These are phyloP conservation scores for Meteorus sp. DNA, from an alignment of 1,140 invertebrate genomes.

Conservation along the genomic window DNA sequence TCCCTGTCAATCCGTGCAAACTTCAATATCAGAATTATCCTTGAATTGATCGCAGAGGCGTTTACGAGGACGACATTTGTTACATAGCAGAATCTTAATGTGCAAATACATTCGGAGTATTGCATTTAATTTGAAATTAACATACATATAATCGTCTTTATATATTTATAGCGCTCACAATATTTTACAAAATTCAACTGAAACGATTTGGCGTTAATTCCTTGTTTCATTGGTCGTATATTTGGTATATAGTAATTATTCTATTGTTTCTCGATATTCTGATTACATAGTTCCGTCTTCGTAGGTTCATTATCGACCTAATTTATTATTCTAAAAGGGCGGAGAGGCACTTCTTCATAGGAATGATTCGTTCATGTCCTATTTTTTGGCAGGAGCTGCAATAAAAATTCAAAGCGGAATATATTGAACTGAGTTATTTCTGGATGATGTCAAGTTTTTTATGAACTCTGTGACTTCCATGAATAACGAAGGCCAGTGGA, in stretches of 20 bases:
- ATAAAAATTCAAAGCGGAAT: not conserved
- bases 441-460: constrained; percentile 1
- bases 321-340: not conserved
- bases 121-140: no score
- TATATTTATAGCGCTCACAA: no score
- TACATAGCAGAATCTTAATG: no score
- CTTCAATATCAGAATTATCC: no score
- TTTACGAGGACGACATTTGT: no score
- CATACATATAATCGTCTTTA: no score
- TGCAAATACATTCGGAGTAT: no score
- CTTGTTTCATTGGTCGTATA: not conserved
- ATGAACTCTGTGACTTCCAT: constrained; percentile 10
- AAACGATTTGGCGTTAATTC: not conserved
- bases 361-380: not conserved
- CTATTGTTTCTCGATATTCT: not conserved
- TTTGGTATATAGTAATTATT: constrained; percentile 2
- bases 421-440: not conserved
- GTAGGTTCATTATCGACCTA: not conserved
- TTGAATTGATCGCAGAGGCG: no score
- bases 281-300: not conserved
- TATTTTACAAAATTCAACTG: no score
- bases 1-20: no score
- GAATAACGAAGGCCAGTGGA: not conserved
- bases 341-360: not conserved
- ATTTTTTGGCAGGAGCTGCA: constrained; percentile 12